A percentile compares a stretch with the other conserved stretches of the same genome.
Evolutionary conservation across 2,888 invertebrate species (phyloP).

Genomic region (Trisateles emortualis): DNA sequence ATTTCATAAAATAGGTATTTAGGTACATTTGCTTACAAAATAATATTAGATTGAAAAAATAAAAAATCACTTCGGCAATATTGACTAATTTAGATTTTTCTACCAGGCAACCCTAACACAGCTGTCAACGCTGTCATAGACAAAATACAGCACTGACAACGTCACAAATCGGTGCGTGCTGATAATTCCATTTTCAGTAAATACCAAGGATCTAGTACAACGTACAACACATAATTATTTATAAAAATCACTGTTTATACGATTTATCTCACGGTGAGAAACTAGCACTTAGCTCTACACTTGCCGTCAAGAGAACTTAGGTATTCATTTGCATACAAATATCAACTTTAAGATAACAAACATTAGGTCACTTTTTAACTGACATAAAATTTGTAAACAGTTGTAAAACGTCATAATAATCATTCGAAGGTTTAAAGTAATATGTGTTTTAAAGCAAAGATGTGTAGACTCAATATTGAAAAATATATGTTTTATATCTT

Average conservation of each 20-base stretch:
- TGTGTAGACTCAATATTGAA: no score
- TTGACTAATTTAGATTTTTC: no score
- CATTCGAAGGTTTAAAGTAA: no score
- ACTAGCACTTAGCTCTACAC: background rate
- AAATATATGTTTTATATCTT: no score
- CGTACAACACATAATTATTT: conserved; percentile 27
- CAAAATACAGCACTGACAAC: background rate
- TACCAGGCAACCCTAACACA: background rate
- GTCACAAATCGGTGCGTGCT: conserved; percentile 38
- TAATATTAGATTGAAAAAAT: no score
- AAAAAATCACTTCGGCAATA: no score
- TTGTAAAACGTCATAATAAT: no score
- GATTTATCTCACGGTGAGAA: conserved; percentile 11
- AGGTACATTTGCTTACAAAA: no score
- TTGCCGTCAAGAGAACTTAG: background rate
- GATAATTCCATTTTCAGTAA: conserved; percentile 47
- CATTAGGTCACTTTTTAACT: background rate
- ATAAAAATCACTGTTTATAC: conserved; percentile 27
- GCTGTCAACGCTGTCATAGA: background rate
- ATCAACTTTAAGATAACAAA: background rate
- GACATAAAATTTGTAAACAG: no score
- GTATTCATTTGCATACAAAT: no score
- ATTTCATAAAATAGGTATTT: no score
- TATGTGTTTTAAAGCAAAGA: no score
- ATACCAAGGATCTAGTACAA: conserved; percentile 22